Evolutionary conservation across 1,140 invertebrate genomes (phyloP), one percentile per base, ranked within the genome.

Genomic region (Ceratina australensis): DNA sequence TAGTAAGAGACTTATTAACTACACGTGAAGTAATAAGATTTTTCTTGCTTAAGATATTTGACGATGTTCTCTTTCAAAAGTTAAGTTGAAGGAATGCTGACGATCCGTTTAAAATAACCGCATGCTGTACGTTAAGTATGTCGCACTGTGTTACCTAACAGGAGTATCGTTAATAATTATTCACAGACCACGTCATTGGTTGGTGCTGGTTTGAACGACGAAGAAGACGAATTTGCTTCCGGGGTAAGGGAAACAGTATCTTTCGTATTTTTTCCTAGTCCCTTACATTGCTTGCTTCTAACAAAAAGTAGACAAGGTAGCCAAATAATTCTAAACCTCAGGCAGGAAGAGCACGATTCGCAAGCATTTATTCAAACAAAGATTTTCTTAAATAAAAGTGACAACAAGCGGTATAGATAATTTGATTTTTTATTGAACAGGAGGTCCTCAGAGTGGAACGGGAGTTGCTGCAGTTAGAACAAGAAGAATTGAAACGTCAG

Each of bases 391-490:
- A 16, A 33, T 18, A n/a, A 50, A 50, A 26, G 4, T n/a, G n/a
- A 12, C 18, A 4, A 5, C 5, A 3, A 26, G 16, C 15, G 12
- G 13, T 18, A 4, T 15, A 52, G 33, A 22, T 33, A 22, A 69
- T 42, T 5, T 5, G 18, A 57, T 18, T 18, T 15, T 15, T 20
- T 5, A 50, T 60, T 4, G 59, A 56, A 42, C 87, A 95, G 93
- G 95, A 96, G 89, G 95, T 96, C 22, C 90, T 96, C 54, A 94
- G 95, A 79, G 95, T 96, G 56, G 96, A 96, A 91, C 93, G 95
- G 16, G 95, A 96, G 90, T 91, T 96, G 1, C 86, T 96, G 2
- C 95, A 96, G 87, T 86, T 96, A 42, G 95, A 96, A 89, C 95
- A 96, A 88, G 95, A 96, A 89, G 95, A 96, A 85, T 84, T 96